Base-by-base conservation (phyloP, 2,797 vertebrate genomes). In the Hydrocynus forskahlii region DNA sequence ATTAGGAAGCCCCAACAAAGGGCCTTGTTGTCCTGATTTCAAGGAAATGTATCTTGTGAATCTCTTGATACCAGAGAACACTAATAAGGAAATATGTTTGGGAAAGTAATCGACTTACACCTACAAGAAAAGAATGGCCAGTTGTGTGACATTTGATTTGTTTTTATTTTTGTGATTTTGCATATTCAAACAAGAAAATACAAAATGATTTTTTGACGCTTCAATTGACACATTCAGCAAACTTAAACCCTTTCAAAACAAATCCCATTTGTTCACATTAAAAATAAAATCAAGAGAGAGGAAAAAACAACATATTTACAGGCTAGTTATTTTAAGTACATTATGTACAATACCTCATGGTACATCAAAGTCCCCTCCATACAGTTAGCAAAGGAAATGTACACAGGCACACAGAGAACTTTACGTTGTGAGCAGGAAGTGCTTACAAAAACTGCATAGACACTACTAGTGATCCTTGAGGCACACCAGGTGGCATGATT, bases 291-390 rank as follows among this genome's bases (percentile, higher is more conserved):
- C 80, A 88, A 81, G 68, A 88, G 88, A 86, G 84, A 87, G 85
- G 38, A 88, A 86, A 78, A 86, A 88, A 85, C 88, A 77, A 90
- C 76, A 86, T 94, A 95, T 95, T 91, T 94, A 95, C 93, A 91
- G 88, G 67, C 19, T 43, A 77, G 79, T 89, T 81, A 79, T 83
- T 84, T 84, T 77, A 80, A 86, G 85, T 85, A 88, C 86, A 90
- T 73, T 92, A 91, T 94, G 62, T 93, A 94, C 92, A 94, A 68
- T 76, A 88, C 83, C 50, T 87, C 80, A 76, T 85, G 84, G 75
- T 78, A 74, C 82, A 74, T 59, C 48, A 43, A 84, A 23, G 76
- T 74, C 84, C 77, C 83, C 75, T 87, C 76, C 29, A 75, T 76
- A 52, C 45, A 43, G 80, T 16, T 76, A 63, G 17, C 59, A 38